phyloP scores from a whole-genome alignment of 2,113 vertebrate species.

The Oncorhynchus mykiss region DNA sequence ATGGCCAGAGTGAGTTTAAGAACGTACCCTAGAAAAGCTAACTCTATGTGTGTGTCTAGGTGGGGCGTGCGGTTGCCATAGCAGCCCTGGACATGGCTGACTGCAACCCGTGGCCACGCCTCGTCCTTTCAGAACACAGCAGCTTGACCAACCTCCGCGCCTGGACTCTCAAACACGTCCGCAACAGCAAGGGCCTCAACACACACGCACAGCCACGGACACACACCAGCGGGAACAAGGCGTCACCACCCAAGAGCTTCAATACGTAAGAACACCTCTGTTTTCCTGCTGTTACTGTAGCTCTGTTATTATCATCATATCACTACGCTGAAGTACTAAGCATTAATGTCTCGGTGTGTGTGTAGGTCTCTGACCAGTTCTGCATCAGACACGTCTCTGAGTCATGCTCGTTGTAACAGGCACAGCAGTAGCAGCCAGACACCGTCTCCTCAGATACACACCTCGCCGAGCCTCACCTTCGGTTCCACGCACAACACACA shows the following conservation, averaged over 20 bases:
- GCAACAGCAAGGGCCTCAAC: conserved; percentile 77
- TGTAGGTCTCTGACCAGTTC: conserved; percentile 77
- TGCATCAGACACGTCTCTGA: conserved; percentile 79
- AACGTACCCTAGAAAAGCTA: neutral
- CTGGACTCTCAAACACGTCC: conserved; percentile 90
- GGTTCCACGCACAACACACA: conserved; percentile 67
- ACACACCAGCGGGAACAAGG: conserved; percentile 53
- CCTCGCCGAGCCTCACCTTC: conserved; percentile 86
- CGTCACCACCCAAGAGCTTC: conserved; percentile 74
- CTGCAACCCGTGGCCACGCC: conserved; percentile 91
- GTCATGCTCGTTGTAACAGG: conserved; percentile 78
- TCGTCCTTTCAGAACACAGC: conserved; percentile 90
- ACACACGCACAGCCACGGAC: conserved; percentile 43
- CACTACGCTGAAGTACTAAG: neutral
- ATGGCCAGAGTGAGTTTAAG: too few relatives aligned
- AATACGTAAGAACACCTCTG: conserved; percentile 54
- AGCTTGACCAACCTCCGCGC: conserved; percentile 89
- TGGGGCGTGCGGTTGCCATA: conserved; percentile 88
- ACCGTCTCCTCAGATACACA: conserved; percentile 79
- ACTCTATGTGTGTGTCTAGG: conserved; percentile 65
- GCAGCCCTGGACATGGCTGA: conserved; percentile 92
- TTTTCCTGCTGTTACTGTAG: neutral
- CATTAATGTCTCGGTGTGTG: neutral
- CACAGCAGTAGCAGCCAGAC: conserved; percentile 80
- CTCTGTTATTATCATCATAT: neutral